Conservation (phyloP, 2,113 vertebrate species). For the Platanista minor region DNA sequence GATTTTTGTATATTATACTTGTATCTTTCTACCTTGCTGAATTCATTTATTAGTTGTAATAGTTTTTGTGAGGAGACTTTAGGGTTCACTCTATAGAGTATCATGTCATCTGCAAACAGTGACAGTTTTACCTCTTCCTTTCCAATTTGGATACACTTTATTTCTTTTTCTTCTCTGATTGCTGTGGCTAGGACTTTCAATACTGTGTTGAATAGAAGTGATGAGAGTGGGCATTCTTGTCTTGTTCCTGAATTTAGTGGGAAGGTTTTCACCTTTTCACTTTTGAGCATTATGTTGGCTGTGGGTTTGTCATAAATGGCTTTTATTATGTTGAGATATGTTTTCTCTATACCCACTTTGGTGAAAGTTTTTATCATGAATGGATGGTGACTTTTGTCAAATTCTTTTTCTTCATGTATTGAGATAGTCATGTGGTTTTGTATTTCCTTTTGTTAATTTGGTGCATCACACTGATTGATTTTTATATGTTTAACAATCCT, state of each 20-base stretch:
- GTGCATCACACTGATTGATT: not conserved
- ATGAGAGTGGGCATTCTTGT: not conserved
- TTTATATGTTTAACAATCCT: not conserved
- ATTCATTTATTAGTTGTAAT: not conserved
- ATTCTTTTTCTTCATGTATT: not conserved
- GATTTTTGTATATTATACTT: not conserved
- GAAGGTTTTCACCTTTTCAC: not conserved
- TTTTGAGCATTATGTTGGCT: not conserved
- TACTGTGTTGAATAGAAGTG: not conserved
- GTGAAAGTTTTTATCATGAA: not conserved
- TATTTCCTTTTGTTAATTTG: not conserved
- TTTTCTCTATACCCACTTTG: not conserved
- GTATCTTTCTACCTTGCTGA: not conserved
- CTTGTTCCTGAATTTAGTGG: not conserved
- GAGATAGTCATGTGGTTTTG: not conserved
- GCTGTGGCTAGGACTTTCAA: not conserved
- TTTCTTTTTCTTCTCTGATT: not conserved
- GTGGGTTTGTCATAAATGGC: not conserved
- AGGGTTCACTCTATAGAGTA: not conserved
- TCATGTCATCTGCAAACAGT: not conserved
- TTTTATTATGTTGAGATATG: not conserved
- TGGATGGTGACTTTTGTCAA: not conserved
- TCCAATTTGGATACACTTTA: not conserved
- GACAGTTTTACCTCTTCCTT: not conserved
- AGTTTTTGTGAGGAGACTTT: not conserved